Evolutionary conservation across 2,888 invertebrate genomes (phyloP), one percentile per base, ranked within the genome.

Genomic region (Zele albiditarsus): DNA sequence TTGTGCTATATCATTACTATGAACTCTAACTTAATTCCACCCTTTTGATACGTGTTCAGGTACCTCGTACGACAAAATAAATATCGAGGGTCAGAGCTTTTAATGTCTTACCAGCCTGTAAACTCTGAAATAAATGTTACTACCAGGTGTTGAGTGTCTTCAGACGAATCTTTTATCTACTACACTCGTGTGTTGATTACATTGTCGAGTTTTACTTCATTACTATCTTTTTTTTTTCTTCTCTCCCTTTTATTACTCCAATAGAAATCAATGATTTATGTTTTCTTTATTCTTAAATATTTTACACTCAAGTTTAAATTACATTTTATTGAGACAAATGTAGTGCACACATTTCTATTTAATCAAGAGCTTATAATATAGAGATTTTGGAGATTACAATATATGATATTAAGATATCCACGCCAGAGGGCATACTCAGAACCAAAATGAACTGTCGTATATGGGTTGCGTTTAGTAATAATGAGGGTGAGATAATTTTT

Each of bases 401-500:
- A 63, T 12, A 38, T 38, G 23, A 23, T 38, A 33, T 23, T 20
- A 20, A 65, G 33, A 38, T 38, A 16, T 23, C 14, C 38, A 33
- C 20, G 20, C 3, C 8, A 23, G 38, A 38, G 25, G 20, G 25
- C 20, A 3, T 23, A 27, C 38, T 38, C 23, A 10, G 8, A 38
- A 38, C 8, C 33, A 65, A 38, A 53, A 53, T 16, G 46, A 66
- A 28, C 38, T 16, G 25, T 38, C n/a, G 16, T 58, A 38, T 14
- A 58, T 38, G 16, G n/a, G n/a, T n/a, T 25, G 14, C 58, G 25
- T 31, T 31, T 31, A 58, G 73, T 71, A 78, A 79, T 77, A 79
- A 80, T 76, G 79, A 77, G 77, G 70, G 63, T 73, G 76, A 77
- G 78, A 80, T 80, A 80, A 80, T 80, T 79, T 80, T 79, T 74